phyloP scores from a whole-genome alignment of 1,140 invertebrate genomes.

The Paraescarpia echinospica region DNA sequence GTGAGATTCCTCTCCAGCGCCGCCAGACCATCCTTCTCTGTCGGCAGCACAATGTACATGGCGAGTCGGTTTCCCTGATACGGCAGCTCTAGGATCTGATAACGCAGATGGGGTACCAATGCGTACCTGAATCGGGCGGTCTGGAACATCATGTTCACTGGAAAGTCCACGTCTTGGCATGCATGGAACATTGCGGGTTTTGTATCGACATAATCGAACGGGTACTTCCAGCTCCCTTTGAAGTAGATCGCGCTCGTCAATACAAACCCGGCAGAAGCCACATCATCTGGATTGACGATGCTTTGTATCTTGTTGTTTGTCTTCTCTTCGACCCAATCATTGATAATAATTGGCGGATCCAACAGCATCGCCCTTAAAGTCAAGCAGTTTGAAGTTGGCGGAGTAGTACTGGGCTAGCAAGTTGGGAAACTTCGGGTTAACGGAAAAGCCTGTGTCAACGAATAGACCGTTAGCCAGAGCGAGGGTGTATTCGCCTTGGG shows the following conservation, averaged over 20 bases:
- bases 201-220: constrained; percentile 66
- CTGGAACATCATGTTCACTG: constrained; percentile 56
- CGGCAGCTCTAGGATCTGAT: constrained; percentile 71
- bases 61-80: constrained; percentile 63
- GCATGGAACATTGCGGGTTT: constrained; percentile 45
- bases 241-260: constrained; percentile 85
- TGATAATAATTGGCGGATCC: constrained; percentile 65
- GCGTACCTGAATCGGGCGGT: constrained; percentile 68
- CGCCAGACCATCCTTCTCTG: constrained; percentile 14
- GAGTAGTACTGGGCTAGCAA: not conserved
- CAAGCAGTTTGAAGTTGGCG: not conserved
- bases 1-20: not conserved
- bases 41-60: constrained; percentile 76
- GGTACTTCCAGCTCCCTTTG: constrained; percentile 76
- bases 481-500: not conserved
- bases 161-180: constrained; percentile 38
- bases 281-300: constrained; percentile 64
- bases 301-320: constrained; percentile 75
- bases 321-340: constrained; percentile 73
- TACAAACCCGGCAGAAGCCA: constrained; percentile 61
- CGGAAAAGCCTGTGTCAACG: not conserved
- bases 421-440: not conserved
- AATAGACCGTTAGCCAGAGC: not conserved
- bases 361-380: not conserved
- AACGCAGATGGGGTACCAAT: constrained; percentile 62